Conservation (phyloP, 2,797 vertebrate species). For the Morelia viridis region DNA sequence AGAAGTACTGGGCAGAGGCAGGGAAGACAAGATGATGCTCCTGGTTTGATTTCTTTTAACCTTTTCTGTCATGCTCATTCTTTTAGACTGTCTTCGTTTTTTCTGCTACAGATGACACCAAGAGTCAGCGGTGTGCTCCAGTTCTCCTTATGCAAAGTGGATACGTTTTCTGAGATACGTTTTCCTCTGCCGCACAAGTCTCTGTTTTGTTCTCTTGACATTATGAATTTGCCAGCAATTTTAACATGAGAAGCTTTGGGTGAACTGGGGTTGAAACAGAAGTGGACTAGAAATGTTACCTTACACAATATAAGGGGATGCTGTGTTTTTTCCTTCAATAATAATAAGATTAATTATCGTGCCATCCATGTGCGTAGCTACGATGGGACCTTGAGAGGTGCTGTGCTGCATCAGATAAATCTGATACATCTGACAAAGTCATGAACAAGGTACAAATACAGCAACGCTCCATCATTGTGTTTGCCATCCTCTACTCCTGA, state of each 20-base stretch:
- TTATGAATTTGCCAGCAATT: no score
- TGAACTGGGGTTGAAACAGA: not conserved
- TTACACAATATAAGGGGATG: not conserved
- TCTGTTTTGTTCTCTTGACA: not conserved
- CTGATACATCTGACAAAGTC: no score
- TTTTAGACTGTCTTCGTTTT: not conserved
- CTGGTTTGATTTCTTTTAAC: not conserved
- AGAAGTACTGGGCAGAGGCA: not conserved
- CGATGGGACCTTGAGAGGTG: no score
- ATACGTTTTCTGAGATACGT: not conserved
- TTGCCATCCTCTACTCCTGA: not conserved
- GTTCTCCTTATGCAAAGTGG: not conserved
- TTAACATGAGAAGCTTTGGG: no score
- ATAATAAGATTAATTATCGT: no score
- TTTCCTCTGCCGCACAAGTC: not conserved
- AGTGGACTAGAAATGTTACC: no score
- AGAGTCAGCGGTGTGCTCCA: not conserved
- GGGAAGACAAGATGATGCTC: not conserved
- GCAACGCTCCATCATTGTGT: not conserved
- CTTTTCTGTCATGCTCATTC: not conserved
- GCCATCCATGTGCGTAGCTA: no score
- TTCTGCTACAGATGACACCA: not conserved
- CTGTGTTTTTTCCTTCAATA: not conserved
- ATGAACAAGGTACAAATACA: no score
- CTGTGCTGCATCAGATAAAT: no score